Base-by-base conservation (phyloP, 1,140 invertebrate genomes). In the Drosophila tristis region DNA sequence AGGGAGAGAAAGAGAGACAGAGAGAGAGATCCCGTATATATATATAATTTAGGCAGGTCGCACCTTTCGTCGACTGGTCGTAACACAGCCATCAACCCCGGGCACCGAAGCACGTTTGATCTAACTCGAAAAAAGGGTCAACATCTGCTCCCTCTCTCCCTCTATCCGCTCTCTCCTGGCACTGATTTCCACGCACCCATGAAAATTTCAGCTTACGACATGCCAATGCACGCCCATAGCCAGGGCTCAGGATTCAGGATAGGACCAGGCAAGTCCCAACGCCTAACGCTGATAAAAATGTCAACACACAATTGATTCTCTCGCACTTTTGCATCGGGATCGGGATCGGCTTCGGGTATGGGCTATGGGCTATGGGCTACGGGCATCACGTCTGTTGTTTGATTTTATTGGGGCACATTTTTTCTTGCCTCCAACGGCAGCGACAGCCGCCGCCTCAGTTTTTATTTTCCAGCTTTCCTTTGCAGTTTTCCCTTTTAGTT, bases 221-320 rank as follows among this genome's bases (percentile, higher is more conserved):
- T 82, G 81, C 70, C 78, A 49, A 79, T 79, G 75, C 63, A 74
- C 61, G 70, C 61, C 74, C 61, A 47, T 51, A 68, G 77, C 64
- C 53, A 56, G 68, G 48, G 44, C 45, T 45, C 31, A 11, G 31
- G 35, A 39, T 3, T 39, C 35, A 39, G 35, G 35, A 39, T 23
- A 29, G 26, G 57, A 25, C 3, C 23, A 25, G 23, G 23, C 0
- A 25, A 56, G 54, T 16, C 39, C 25, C 25, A 42, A 51, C 48
- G 47, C 48, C 42, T 51, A 13, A 48, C 63, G 78, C 84, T 89
- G 84, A 89, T 89, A 89, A 89, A 89, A 89, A 89, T 89, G 84
- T 89, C 84, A 89, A 89, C 84, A 89, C 84, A 89, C 84, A 89
- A 89, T 89, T 89, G 84, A 89, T 89, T 89, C 85, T 73, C 76